Percentiles rank a stretch among this genome's conserved stretches.
Conservation (phyloP, 2,113 vertebrate species). For the Chamaea fasciata region DNA sequence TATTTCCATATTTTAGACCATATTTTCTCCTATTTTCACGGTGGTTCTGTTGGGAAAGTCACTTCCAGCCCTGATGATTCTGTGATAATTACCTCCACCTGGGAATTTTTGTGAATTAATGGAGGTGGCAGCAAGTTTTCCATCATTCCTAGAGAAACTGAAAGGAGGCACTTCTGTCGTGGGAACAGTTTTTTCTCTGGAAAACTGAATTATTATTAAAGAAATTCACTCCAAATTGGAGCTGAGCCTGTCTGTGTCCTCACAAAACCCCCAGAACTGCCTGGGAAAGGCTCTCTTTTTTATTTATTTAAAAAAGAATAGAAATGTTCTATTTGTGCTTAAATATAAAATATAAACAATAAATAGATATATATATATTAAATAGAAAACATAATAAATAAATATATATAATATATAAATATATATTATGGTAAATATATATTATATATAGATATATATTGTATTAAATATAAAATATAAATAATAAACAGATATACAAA, state of each 20-base stretch:
- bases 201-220: background rate
- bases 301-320: rapidly evolving
- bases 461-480: too few relatives aligned
- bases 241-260: background rate
- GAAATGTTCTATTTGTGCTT: background rate
- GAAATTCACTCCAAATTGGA: background rate
- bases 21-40: background rate
- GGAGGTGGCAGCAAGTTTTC: background rate
- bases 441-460: too few relatives aligned
- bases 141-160: background rate
- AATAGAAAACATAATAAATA: too few relatives aligned
- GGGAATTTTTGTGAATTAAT: background rate
- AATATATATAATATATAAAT: too few relatives aligned
- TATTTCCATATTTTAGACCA: background rate
- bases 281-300: background rate
- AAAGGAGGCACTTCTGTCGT: background rate
- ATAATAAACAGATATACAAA: too few relatives aligned
- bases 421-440: too few relatives aligned
- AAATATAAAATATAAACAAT: too few relatives aligned
- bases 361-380: too few relatives aligned
- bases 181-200: background rate
- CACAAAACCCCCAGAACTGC: background rate
- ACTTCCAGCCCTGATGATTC: background rate
- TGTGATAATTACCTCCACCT: background rate
- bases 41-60: background rate